Conservation (phyloP, 2,113 vertebrate species). For the western clawed frog (Xenopus tropicalis) region DNA sequence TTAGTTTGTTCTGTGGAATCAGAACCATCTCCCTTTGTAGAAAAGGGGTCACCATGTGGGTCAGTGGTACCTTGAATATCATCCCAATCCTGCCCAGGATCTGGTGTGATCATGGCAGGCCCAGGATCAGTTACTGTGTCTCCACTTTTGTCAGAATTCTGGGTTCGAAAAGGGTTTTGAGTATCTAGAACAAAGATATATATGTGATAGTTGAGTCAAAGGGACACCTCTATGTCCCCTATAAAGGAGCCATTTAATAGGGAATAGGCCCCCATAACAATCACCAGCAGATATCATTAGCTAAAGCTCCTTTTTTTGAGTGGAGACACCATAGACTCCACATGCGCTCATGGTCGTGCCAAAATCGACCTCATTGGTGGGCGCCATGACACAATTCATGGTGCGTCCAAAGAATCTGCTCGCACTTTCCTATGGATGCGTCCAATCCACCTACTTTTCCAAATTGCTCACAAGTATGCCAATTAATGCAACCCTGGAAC, state of each 20-base stretch:
- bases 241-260: background rate
- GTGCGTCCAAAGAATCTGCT: too few species aligned
- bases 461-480: too few species aligned
- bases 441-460: too few species aligned
- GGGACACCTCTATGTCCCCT: background rate
- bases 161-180: background rate
- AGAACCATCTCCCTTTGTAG: background rate
- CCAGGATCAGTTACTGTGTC: slow-evolving; percentile 4
- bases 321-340: too few species aligned
- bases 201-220: background rate
- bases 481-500: too few species aligned
- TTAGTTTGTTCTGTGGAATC: slow-evolving; percentile 15
- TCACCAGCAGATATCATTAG: too few species aligned
- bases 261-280: too few species aligned
- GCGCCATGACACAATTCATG: too few species aligned
- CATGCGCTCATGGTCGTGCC: too few species aligned
- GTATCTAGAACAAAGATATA: background rate
- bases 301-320: too few species aligned
- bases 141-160: background rate
- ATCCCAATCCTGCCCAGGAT: background rate
- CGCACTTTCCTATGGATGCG: too few species aligned
- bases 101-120: background rate
- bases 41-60: background rate
- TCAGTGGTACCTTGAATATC: background rate
- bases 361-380: too few species aligned